phyloP scores from a whole-genome alignment of 2,797 vertebrate genomes.

The Arrhamphus sclerolepis region DNA sequence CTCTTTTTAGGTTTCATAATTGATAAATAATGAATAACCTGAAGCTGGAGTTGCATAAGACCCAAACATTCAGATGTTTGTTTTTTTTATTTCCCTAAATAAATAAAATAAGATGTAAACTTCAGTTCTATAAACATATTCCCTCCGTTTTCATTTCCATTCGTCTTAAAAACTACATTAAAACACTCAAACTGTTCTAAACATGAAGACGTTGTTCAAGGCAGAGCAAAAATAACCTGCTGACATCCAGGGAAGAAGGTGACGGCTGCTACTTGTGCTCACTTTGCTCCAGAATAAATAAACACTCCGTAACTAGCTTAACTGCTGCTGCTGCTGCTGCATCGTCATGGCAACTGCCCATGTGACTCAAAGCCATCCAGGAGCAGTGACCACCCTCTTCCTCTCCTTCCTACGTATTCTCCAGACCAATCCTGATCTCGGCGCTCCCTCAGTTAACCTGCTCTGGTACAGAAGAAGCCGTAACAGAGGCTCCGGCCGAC shows the following conservation, averaged over 20 bases:
- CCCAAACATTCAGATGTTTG: too few relatives aligned
- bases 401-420: conserved; percentile 49
- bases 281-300: conserved; percentile 28
- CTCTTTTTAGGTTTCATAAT: too few relatives aligned
- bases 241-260: conserved; percentile 1
- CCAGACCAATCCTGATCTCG: conserved; percentile 54
- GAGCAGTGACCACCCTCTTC: conserved; percentile 64
- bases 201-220: too few relatives aligned
- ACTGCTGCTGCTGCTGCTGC: conserved; percentile 48
- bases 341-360: conserved; percentile 71
- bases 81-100: too few relatives aligned
- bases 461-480: conserved; percentile 56
- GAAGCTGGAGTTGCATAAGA: too few relatives aligned
- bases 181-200: too few relatives aligned
- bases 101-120: too few relatives aligned
- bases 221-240: conserved; percentile 1
- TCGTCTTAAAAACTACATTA: too few relatives aligned
- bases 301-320: conserved; percentile 61
- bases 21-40: too few relatives aligned
- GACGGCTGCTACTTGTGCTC: conserved; percentile 18
- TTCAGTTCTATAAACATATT: too few relatives aligned
- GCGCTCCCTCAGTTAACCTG: conserved; percentile 52
- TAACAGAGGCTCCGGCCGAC: background rate
- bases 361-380: conserved; percentile 62
- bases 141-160: too few relatives aligned